Conservation (phyloP, 2,797 vertebrate species). For the Hippopotamyrus pictus region DNA sequence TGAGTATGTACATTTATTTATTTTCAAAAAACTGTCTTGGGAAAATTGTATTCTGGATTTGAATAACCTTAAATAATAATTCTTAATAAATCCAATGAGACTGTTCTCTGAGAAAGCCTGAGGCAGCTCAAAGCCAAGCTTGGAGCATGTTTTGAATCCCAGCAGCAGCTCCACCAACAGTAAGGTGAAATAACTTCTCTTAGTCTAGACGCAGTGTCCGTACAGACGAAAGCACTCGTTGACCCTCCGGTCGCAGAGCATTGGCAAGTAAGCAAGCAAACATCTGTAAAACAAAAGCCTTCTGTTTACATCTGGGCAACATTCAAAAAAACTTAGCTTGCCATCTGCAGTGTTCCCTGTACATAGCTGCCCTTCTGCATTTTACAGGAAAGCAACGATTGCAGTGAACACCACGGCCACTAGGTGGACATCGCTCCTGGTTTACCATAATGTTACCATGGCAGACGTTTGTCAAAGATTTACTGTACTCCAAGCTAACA, state of each 20-base stretch:
- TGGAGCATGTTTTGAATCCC: slow-evolving; percentile 44
- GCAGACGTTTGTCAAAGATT: background rate
- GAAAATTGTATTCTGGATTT: background rate
- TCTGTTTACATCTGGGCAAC: slow-evolving; percentile 32
- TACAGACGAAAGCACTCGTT: slow-evolving; percentile 43
- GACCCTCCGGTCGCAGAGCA: slow-evolving; percentile 29
- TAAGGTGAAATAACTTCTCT: slow-evolving; percentile 53
- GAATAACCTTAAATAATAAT: background rate
- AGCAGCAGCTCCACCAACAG: slow-evolving; percentile 41
- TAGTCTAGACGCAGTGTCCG: slow-evolving; percentile 41
- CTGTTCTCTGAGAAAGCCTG: background rate
- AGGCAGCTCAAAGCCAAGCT: slow-evolving; percentile 36
- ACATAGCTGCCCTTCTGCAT: background rate
- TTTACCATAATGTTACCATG: background rate
- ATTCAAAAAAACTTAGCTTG: slow-evolving; percentile 22
- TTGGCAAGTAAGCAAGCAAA: slow-evolving; percentile 40
- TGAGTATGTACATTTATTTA: background rate
- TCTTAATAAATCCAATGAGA: background rate
- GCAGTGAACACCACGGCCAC: background rate
- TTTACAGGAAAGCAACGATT: background rate
- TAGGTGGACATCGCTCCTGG: background rate
- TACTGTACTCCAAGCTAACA: background rate
- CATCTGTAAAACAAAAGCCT: slow-evolving; percentile 37
- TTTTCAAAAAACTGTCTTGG: background rate
- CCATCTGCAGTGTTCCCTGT: background rate